These are phyloP conservation scores for Chalcis sispes DNA, from an alignment of 2,888 invertebrate species.

Conservation along the genomic window DNA sequence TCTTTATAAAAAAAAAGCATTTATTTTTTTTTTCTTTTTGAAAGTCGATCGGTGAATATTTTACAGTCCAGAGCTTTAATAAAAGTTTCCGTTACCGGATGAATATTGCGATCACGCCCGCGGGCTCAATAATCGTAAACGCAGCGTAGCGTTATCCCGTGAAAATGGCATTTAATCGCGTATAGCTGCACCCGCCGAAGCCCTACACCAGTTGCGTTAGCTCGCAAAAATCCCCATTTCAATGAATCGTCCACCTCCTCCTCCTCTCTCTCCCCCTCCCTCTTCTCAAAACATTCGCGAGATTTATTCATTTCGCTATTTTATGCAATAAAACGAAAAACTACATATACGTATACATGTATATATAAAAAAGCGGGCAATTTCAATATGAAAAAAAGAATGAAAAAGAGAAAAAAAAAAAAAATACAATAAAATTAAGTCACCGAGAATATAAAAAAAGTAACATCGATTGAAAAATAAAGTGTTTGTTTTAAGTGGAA, in stretches of 20 bases:
- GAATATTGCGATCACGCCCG: slow-evolving; percentile 50
- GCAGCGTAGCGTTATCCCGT: slow-evolving; percentile 46
- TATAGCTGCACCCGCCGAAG: not conserved
- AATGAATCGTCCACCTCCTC: slow-evolving; percentile 29
- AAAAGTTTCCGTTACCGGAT: slow-evolving; percentile 48
- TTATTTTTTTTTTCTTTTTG: slow-evolving; percentile 3
- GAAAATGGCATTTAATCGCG: slow-evolving; percentile 53
- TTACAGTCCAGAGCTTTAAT: slow-evolving; percentile 26
- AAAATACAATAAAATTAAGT: no score
- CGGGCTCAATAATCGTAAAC: slow-evolving; percentile 54
- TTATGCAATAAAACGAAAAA: slow-evolving; percentile 41
- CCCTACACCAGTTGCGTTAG: slow-evolving; percentile 45
- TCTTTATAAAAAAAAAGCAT: not conserved
- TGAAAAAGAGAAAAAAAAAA: not conserved
- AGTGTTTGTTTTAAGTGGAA: no score
- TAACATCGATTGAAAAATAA: no score
- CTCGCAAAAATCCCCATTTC: slow-evolving; percentile 45
- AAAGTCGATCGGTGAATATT: slow-evolving; percentile 18
- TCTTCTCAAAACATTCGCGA: slow-evolving; percentile 25
- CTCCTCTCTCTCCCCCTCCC: not conserved
- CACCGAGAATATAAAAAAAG: no score
- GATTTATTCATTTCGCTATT: slow-evolving; percentile 51
- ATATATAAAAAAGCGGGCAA: not conserved
- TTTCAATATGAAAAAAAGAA: slow-evolving; percentile 3
- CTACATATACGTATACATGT: not conserved